Evolutionary conservation across 2,888 invertebrate species (phyloP).

Genomic region (Panzeria rudis): DNA sequence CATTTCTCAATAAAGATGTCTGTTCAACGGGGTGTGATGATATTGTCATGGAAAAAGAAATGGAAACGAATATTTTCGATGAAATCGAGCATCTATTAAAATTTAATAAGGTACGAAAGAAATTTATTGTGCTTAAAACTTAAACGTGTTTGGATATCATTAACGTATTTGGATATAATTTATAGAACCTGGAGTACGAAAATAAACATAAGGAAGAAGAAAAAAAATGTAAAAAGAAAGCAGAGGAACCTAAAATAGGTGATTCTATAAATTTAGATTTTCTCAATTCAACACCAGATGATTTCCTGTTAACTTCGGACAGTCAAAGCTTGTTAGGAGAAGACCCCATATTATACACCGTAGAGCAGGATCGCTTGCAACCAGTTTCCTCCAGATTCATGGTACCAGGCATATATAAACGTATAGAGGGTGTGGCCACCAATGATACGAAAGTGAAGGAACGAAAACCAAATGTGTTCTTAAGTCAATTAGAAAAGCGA

Average conservation of each 20-base stretch:
- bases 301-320: conserved; percentile 72
- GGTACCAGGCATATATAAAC: conserved; percentile 77
- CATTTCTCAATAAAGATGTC: conserved; percentile 71
- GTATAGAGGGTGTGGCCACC: conserved; percentile 69
- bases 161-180: conserved; percentile 2
- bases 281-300: conserved; percentile 49
- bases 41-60: conserved; percentile 69
- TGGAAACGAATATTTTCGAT: conserved; percentile 73
- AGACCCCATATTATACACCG: conserved; percentile 76
- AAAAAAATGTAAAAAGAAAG: conserved; percentile 30
- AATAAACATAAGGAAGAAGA: conserved; percentile 49
- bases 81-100: conserved; percentile 74
- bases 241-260: conserved; percentile 26
- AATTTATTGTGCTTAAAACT: background rate
- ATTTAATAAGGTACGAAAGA: conserved; percentile 68
- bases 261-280: conserved; percentile 62
- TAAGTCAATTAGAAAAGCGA: conserved; percentile 71
- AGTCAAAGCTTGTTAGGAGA: conserved; percentile 71
- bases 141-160: background rate
- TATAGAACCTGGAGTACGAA: conserved; percentile 62
- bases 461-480: conserved; percentile 74
- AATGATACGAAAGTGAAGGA: background rate
- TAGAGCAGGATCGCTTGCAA: conserved; percentile 75
- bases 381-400: conserved; percentile 77
- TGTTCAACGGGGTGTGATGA: conserved; percentile 55